Conservation (phyloP, 2,888 invertebrate species). For the Petrophora chlorosata region DNA sequence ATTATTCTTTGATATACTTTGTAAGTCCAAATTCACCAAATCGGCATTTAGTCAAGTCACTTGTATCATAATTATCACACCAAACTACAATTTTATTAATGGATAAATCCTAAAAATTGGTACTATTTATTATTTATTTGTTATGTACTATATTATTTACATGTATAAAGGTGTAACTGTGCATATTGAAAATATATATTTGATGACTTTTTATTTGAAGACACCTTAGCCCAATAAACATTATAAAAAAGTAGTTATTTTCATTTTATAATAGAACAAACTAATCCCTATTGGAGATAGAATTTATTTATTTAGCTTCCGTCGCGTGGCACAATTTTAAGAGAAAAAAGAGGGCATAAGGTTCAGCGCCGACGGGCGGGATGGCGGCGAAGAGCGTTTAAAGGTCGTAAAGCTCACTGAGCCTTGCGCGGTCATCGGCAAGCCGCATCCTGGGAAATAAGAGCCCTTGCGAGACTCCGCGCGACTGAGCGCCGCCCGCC, state of each 20-base stretch:
- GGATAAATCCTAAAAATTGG: conserved; percentile 76
- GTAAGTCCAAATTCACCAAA: conserved; percentile 55
- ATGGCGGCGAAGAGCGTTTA: too few species aligned
- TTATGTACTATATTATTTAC: conserved; percentile 83
- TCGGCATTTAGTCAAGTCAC: conserved; percentile 77
- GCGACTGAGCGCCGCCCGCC: too few species aligned
- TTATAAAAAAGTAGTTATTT: conserved; percentile 44
- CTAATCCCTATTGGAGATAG: not conserved
- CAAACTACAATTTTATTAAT: conserved; percentile 77
- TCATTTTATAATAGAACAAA: too few species aligned
- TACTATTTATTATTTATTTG: conserved; percentile 83
- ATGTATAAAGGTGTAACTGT: conserved; percentile 83
- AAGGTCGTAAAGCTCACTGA: too few species aligned
- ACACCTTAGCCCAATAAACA: conserved; percentile 79
- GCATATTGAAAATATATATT: conserved; percentile 83
- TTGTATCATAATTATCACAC: conserved; percentile 77
- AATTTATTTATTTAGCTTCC: not conserved
- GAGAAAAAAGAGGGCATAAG: too few species aligned
- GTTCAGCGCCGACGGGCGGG: too few species aligned
- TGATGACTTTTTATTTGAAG: conserved; percentile 80
- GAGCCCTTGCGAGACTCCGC: too few species aligned
- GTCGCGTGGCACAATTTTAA: not conserved
- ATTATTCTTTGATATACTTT: conserved; percentile 58
- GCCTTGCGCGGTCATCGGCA: too few species aligned
- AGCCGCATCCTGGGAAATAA: too few species aligned